Base-by-base conservation (phyloP, 2,797 vertebrate species). In the Trichosurus vulpecula region DNA sequence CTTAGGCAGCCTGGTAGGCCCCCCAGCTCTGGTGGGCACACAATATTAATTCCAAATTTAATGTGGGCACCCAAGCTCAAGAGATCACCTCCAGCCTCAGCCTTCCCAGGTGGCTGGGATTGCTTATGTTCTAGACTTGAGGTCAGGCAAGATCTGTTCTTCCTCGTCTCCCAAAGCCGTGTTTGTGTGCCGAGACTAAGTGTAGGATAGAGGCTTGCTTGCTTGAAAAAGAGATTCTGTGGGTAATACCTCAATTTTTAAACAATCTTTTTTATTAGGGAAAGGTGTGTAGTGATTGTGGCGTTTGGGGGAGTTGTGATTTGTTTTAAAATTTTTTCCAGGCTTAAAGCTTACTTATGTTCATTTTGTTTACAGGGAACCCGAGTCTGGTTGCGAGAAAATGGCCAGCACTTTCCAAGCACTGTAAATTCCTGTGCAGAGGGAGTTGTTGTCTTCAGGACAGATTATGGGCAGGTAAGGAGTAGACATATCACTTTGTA, bases 401-500 rank as follows among this genome's bases (percentile, higher is more conserved):
- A 99, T 93, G 99, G 99, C 55, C 99, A 99, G 98, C 99, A 99
- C 97, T 99, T 99, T 94, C 99, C 99, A 97, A 99, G 99, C 97
- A 99, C 99, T 8, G 99, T 99, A 96, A 99, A 99, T 94, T 99
- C 99, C 54, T 99, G 99, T 96, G 99, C 99, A 0, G 99, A 99
- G 95, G 99, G 99, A 0, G 98, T 99, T 0, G 95, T 99, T 0
- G 99, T 99, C 96, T 99, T 99, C 97, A 98, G 98, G 98, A 99
- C 99, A 0, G 99, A 99, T 98, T 99, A 99, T 96, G 99, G 99
- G 90, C 99, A 99, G 99, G 99, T 99, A 98, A 98, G 98, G n/a
- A 0, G 51, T 2, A 2, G 55, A 13, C 14, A 52, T 31, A 3
- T 14, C 0, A 54, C 91, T 57, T 93, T 0, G 10, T 4, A 30